phyloP scores from a whole-genome alignment of 2,113 vertebrate species.

The Dendrocopos noguchii region DNA sequence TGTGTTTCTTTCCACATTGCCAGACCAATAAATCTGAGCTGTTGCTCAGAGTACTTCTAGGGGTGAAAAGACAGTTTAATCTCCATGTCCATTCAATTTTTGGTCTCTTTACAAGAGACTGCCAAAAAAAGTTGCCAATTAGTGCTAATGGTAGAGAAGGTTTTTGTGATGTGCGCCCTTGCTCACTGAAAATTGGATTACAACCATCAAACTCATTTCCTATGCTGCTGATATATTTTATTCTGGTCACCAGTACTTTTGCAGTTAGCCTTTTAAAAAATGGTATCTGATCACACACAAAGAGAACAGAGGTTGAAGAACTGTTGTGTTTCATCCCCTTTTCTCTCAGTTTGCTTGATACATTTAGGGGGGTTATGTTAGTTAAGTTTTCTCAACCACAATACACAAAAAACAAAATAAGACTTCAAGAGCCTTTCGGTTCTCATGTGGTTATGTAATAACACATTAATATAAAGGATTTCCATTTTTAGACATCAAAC shows the following conservation, averaged over 20 bases:
- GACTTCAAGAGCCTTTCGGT: background rate
- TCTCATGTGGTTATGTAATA: conserved; percentile 57
- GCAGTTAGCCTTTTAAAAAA: conserved; percentile 17
- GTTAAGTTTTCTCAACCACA: conserved; percentile 19
- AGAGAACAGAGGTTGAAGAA: background rate
- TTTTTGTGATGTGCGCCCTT: conserved; percentile 60
- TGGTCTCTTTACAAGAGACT: conserved; percentile 43
- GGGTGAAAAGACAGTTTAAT: conserved; percentile 45
- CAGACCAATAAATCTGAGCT: background rate
- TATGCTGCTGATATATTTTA: conserved; percentile 56
- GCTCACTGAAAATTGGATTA: conserved; percentile 65
- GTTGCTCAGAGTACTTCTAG: conserved; percentile 3
- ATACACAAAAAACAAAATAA: conserved; percentile 14
- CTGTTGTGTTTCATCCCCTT: background rate
- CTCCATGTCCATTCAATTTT: conserved; percentile 49
- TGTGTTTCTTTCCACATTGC: background rate
- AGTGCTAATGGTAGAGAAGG: conserved; percentile 67
- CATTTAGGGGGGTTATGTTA: background rate
- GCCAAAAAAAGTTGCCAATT: conserved; percentile 75
- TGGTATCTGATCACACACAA: background rate
- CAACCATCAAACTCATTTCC: conserved; percentile 64
- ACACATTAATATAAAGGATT: conserved; percentile 40
- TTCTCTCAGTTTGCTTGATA: background rate
- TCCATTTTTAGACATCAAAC: conserved; percentile 68
- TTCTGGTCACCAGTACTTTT: conserved; percentile 64